phyloP scores from a whole-genome alignment of 2,797 vertebrate species.

The Scleropages formosus region DNA sequence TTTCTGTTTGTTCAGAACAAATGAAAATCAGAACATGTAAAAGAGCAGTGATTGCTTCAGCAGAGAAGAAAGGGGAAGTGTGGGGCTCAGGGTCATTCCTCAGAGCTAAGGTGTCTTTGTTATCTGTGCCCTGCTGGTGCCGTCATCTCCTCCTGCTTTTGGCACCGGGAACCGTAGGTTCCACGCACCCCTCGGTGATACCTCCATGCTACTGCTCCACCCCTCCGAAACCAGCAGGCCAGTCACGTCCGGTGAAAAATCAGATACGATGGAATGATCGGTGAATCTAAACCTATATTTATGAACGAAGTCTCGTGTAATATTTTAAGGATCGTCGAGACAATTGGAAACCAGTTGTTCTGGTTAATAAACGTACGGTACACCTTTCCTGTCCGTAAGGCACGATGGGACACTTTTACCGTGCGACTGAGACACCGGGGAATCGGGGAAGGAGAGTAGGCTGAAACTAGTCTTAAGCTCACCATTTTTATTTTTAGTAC shows the following conservation, averaged over 20 bases:
- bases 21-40: conserved; percentile 21
- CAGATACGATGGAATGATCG: background rate
- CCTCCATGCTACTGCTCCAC: background rate
- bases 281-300: background rate
- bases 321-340: background rate
- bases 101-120: conserved; percentile 23
- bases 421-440: background rate
- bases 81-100: conserved; percentile 9
- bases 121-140: conserved; percentile 13
- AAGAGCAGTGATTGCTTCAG: conserved; percentile 27
- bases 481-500: conserved; percentile 64
- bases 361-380: too few relatives aligned
- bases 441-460: conserved; percentile 3
- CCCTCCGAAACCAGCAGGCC: conserved; percentile 2
- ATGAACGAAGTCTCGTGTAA: too few relatives aligned
- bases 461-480: conserved; percentile 22
- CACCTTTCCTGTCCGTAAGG: too few relatives aligned
- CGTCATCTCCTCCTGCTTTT: conserved; percentile 29
- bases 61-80: background rate
- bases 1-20: conserved; percentile 20
- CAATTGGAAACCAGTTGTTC: too few relatives aligned
- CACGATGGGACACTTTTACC: too few relatives aligned
- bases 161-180: conserved; percentile 58
- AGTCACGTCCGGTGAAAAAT: conserved; percentile 8
- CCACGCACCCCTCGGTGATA: conserved; percentile 26